A percentile compares a stretch with the other conserved stretches of the same genome.
These are phyloP conservation scores for Marronus borbonicus DNA, from an alignment of 2,888 invertebrate genomes.

Conservation along the genomic window DNA sequence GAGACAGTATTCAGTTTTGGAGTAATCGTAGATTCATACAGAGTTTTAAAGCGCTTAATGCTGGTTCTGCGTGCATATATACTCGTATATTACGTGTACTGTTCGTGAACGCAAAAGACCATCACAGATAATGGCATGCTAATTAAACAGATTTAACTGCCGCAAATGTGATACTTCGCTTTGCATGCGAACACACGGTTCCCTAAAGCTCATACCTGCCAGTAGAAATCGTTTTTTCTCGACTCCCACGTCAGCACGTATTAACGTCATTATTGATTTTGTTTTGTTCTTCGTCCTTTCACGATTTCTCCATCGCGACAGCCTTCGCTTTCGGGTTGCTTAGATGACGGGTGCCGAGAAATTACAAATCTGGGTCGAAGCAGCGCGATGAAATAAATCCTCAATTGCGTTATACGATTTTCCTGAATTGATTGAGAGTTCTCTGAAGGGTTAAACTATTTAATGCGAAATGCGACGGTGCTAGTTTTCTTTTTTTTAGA, in stretches of 20 bases:
- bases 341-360: neutral
- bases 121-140: slow-evolving; percentile 29
- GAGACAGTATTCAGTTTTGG: too few relatives aligned
- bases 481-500: too few relatives aligned
- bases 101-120: slow-evolving; percentile 10
- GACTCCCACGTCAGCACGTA: slow-evolving; percentile 15
- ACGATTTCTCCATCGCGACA: neutral
- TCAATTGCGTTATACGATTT: slow-evolving; percentile 24
- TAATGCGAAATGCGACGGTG: neutral
- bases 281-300: slow-evolving; percentile 24
- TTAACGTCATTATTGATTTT: slow-evolving; percentile 35
- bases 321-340: neutral
- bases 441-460: neutral
- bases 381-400: slow-evolving; percentile 9
- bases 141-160: slow-evolving; percentile 38
- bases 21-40: too few relatives aligned
- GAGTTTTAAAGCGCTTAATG: too few relatives aligned
- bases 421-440: slow-evolving; percentile 6
- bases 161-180: slow-evolving; percentile 22
- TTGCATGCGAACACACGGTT: slow-evolving; percentile 14
- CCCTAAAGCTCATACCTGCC: slow-evolving; percentile 15
- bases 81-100: neutral
- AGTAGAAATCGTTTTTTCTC: slow-evolving; percentile 19
- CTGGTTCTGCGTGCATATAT: neutral
- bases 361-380: slow-evolving; percentile 21